phyloP scores from a whole-genome alignment of 2,113 vertebrate species.

The Chiloscyllium plagiosum region DNA sequence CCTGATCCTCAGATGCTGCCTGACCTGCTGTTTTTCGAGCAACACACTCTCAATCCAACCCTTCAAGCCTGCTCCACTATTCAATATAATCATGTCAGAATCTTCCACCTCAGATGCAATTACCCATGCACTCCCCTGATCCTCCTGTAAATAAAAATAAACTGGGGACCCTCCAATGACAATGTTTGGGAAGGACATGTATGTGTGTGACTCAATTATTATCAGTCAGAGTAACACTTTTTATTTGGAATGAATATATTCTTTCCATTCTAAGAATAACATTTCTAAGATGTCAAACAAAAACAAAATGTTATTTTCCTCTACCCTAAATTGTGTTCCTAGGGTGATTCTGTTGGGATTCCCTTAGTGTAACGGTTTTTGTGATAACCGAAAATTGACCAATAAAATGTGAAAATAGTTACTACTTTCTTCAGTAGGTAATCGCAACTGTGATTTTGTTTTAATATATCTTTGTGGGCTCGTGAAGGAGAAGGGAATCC shows the following conservation, averaged over 20 bases:
- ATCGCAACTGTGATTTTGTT: neutral
- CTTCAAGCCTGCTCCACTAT: neutral
- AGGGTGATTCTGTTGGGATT: neutral
- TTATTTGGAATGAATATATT: neutral
- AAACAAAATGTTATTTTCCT: neutral
- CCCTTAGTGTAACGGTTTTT: neutral
- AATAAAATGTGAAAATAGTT: no score
- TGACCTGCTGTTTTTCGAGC: no score
- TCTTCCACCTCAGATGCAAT: neutral
- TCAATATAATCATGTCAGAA: neutral
- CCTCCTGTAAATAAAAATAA: neutral
- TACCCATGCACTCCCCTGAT: neutral
- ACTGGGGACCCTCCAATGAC: neutral
- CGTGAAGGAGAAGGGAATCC: neutral
- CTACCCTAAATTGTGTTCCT: neutral
- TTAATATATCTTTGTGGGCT: neutral
- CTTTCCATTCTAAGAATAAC: neutral
- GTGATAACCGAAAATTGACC: neutral
- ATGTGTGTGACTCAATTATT: neutral
- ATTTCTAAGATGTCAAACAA: neutral
- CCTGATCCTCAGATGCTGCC: no score
- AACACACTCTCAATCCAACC: no score
- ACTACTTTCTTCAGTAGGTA: neutral
- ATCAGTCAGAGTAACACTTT: neutral
- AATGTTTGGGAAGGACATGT: neutral